These are phyloP conservation scores for Teinopalpus imperialis DNA, from an alignment of 2,888 invertebrate species.

Conservation along the genomic window DNA sequence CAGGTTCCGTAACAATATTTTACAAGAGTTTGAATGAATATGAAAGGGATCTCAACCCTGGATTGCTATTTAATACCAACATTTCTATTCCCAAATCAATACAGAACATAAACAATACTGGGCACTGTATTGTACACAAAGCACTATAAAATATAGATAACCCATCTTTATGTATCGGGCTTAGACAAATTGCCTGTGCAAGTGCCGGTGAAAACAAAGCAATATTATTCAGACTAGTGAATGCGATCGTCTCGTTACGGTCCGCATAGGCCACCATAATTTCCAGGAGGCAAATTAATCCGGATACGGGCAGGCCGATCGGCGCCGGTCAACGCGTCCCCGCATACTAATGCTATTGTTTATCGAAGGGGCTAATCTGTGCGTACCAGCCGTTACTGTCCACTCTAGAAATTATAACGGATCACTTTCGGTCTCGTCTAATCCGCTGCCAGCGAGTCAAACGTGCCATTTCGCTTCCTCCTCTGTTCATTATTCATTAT, in stretches of 20 bases:
- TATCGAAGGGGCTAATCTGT: constrained; percentile 81
- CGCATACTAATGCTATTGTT: constrained; percentile 82
- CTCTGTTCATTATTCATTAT: constrained; percentile 22
- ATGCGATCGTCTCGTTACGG: constrained; percentile 46
- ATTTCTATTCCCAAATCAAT: too few relatives aligned
- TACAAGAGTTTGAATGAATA: too few relatives aligned
- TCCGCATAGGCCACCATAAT: constrained; percentile 66
- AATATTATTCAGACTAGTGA: constrained; percentile 59
- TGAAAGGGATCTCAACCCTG: too few relatives aligned
- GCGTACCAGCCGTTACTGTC: constrained; percentile 79
- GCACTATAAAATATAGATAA: constrained; percentile 18
- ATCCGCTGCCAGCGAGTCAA: constrained; percentile 56
- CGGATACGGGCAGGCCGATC: constrained; percentile 74
- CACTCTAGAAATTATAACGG: constrained; percentile 52
- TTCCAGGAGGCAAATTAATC: constrained; percentile 80
- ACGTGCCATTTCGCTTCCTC: constrained; percentile 35
- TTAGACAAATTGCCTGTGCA: constrained; percentile 25
- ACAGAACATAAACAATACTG: too few relatives aligned
- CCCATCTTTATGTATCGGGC: constrained; percentile 24
- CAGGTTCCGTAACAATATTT: too few relatives aligned
- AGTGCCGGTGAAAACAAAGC: constrained; percentile 56
- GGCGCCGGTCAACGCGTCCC: constrained; percentile 77
- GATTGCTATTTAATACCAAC: too few relatives aligned
- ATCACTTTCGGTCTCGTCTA: constrained; percentile 61
- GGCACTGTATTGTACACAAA: constrained; percentile 5